Base-by-base conservation (phyloP, 2,113 vertebrate species). In the Acrocephalus arundinaceus region DNA sequence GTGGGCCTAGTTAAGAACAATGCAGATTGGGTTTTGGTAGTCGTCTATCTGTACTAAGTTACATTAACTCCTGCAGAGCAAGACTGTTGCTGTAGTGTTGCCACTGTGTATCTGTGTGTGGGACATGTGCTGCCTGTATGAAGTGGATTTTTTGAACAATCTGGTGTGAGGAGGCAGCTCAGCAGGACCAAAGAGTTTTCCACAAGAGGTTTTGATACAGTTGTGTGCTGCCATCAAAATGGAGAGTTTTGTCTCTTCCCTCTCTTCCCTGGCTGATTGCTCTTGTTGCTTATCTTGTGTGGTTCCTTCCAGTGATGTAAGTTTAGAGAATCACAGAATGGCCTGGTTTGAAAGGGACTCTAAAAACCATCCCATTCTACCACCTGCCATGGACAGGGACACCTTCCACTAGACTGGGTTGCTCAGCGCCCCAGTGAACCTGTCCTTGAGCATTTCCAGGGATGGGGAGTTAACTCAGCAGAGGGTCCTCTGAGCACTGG, bases 361-460 rank as follows among this genome's bases (percentile, higher is more conserved):
- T 68, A 31, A n/a, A 54, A 68, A 13, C 19, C 11, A 22, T 25
- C 24, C 41, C 61, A 16, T 48, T 89, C 46, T 20, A 25, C 10
- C 8, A 5, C 11, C 39, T 67, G 54, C 39, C 17, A 0, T 61
- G 24, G 46, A 3, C 28, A 75, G 39, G 13, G 39, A 15, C 11
- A 39, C 11, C 15, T 61, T 39, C 19, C 16, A 6, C 54, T 82
- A 13, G 33, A 33, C 28, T n/a, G 71, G 20, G 19, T 13, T 75
- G 7, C 28, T 61, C 28, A 59, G 61, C 27, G 23, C 33, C 20
- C 23, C 4, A 4, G 0, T 1, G 3, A 67, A 1, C 9, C 23
- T 35, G n/a, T 16, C 61, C 37, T 39, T 39, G 46, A 68, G 7
- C 33, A 30, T 18, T 59, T 20, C 27, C 46, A 61, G 46, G 39